Evolutionary conservation across 1,140 invertebrate genomes (phyloP).

Genomic region (Tribolium madens): DNA sequence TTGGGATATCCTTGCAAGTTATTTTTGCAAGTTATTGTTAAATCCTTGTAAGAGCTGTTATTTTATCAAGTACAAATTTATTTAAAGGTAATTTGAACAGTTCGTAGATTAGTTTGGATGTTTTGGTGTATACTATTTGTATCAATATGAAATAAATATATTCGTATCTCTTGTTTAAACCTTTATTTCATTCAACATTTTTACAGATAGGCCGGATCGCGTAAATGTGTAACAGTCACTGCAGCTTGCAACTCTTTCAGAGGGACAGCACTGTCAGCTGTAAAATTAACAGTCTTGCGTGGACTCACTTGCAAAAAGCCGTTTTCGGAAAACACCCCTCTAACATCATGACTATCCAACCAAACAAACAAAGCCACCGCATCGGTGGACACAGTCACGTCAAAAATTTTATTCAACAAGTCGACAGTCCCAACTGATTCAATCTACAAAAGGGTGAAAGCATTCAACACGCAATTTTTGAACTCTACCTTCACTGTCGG

Average conservation of each 20-base stretch:
- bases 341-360: conserved; percentile 57
- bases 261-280: neutral
- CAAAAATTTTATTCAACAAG: conserved; percentile 51
- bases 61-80: conserved; percentile 63
- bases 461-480: neutral
- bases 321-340: conserved; percentile 64
- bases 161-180: conserved; percentile 59
- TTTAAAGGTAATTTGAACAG: conserved; percentile 59
- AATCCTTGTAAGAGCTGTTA: conserved; percentile 56
- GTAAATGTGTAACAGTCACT: conserved; percentile 16
- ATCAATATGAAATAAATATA: conserved; percentile 62
- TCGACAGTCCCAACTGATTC: conserved; percentile 22
- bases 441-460: conserved; percentile 28
- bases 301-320: conserved; percentile 63
- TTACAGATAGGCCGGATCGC: conserved; percentile 7
- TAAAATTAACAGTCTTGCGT: conserved; percentile 58
- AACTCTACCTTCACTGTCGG: conserved; percentile 47
- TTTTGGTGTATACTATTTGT: conserved; percentile 63
- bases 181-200: conserved; percentile 35
- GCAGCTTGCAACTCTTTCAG: neutral
- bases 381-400: conserved; percentile 56
- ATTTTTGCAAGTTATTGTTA: conserved; percentile 55
- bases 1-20: conserved; percentile 52
- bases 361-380: conserved; percentile 64
- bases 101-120: conserved; percentile 60